Evolutionary conservation across 1,140 invertebrate genomes (phyloP), one percentile per base, ranked within the genome.

Genomic region (Dinoponera quadriceps): DNA sequence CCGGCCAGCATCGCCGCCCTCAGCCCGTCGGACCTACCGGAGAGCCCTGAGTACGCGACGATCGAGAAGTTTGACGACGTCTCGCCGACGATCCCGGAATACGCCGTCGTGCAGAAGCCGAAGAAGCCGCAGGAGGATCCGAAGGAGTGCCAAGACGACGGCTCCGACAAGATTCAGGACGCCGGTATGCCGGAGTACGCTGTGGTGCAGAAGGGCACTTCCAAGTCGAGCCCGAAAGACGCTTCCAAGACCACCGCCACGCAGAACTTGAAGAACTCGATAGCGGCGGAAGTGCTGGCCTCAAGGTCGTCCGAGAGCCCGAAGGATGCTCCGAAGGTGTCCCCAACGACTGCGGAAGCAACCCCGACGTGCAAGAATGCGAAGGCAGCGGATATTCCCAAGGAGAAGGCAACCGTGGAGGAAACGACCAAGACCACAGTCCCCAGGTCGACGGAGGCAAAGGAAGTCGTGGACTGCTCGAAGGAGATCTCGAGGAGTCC

Each of bases 91-190:
- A 91, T 91, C 81, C 92, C 92, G 2, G 93, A 94, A 51, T 94
- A 94, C 72, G 93, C 93, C 1, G 92, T 93, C 72, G 91, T 93
- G n/a, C 93, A 93, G 38, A 93, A 93, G 60, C 89, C 74, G 20
- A 85, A 85, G 9, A 77, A 75, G 29, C 59, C 83, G 7, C 88
- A 90, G 57, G 86, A 74, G n/a, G 69, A 25, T 55, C 0, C 78
- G 18, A 88, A 88, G 55, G 82, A 80, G 38, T 27, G 1, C 1
- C 29, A 69, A 16, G 54, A 25, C 27, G n/a, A 51, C 13, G n/a
- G 27, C 3, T 3, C 22, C 13, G 85, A 84, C 20, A 90, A 66
- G 38, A 18, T 22, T 38, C 86, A 86, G 49, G 86, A 90, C 9
- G 1, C 22, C 0, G 22, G 38, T 0, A 88, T 94, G 29, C 94